Percentiles rank a stretch among this genome's conserved stretches.
Evolutionary conservation across 2,888 invertebrate genomes (phyloP).

Genomic region (Drosophila barbarae): DNA sequence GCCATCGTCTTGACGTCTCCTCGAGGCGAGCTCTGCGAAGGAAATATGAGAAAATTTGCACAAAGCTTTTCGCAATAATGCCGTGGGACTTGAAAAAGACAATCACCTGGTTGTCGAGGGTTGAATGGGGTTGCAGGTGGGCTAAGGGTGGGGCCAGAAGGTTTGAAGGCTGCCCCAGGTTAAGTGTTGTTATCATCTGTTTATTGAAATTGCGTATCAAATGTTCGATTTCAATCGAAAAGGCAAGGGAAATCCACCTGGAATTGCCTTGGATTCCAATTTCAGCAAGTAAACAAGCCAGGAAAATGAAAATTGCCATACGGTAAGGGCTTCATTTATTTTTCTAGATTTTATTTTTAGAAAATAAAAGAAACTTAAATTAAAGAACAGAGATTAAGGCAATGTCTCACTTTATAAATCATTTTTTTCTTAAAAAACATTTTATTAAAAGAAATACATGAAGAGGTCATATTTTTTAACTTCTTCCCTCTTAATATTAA

Average conservation of each 20-base stretch:
- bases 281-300: constrained; percentile 5
- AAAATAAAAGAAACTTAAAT: neutral
- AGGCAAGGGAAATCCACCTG: constrained; percentile 10
- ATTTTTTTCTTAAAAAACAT: neutral
- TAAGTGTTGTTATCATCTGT: constrained; percentile 51
- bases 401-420: neutral
- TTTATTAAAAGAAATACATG: neutral
- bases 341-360: neutral
- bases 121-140: constrained; percentile 9
- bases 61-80: constrained; percentile 46
- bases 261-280: constrained; percentile 5
- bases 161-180: constrained; percentile 23
- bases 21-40: constrained; percentile 20
- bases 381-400: neutral
- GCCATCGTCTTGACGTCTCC: constrained; percentile 25
- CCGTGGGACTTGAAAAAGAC: constrained; percentile 36
- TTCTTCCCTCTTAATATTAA: neutral
- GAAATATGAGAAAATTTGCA: constrained; percentile 48
- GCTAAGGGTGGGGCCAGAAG: neutral
- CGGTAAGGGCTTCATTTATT: neutral
- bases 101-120: constrained; percentile 38
- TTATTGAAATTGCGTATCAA: constrained; percentile 67
- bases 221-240: constrained; percentile 25
- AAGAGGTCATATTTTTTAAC: neutral
- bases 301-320: neutral